These are phyloP conservation scores for Bradypus variegatus DNA, from an alignment of 2,797 vertebrate species.

Conservation along the genomic window DNA sequence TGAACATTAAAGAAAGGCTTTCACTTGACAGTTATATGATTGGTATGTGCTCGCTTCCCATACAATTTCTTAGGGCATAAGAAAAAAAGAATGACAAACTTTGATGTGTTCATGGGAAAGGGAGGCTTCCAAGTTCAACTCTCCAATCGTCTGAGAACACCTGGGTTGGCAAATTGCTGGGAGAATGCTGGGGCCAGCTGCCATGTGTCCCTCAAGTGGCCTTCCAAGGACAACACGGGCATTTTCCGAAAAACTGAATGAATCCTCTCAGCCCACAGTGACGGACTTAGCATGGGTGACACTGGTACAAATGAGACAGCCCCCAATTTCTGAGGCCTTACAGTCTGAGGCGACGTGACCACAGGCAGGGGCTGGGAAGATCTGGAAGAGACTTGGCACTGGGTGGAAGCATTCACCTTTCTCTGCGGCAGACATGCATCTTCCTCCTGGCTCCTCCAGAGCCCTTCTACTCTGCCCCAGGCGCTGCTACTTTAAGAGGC, in stretches of 20 bases:
- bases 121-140: not conserved
- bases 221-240: accelerated
- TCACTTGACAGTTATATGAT: not conserved
- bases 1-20: not conserved
- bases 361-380: accelerated
- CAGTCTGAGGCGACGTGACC: accelerated
- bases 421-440: not conserved
- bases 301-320: not conserved
- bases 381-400: not conserved
- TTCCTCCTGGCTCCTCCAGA: accelerated
- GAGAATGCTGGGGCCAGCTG: not conserved
- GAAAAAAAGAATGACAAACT: not conserved
- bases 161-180: not conserved
- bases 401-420: not conserved
- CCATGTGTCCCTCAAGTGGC: accelerated
- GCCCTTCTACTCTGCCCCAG: not conserved
- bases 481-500: not conserved
- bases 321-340: not conserved
- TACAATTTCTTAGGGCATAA: not conserved
- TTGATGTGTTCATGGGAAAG: not conserved
- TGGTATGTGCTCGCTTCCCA: not conserved
- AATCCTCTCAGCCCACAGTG: not conserved
- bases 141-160: not conserved
- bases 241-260: not conserved
- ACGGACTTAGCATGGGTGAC: not conserved